A percentile compares a stretch with the other conserved stretches of the same genome.
Conservation (phyloP, 1,140 invertebrate genomes). For the Campodea augens region DNA sequence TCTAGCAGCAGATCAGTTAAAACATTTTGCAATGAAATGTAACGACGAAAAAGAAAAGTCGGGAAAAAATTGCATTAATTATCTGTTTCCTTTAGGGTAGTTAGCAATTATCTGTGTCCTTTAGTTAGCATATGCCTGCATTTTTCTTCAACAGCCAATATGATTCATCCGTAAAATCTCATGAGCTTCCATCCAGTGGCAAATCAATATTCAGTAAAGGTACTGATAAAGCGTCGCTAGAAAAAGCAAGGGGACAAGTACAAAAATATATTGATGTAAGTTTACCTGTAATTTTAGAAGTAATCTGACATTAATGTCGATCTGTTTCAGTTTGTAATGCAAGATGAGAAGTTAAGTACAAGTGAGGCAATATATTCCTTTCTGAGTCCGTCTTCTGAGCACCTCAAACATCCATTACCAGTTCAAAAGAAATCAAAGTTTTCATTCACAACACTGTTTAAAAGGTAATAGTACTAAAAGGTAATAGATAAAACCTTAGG, state of each 20-base stretch:
- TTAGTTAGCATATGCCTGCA: too few species aligned
- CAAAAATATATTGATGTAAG: slow-evolving; percentile 68
- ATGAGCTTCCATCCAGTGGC: slow-evolving; percentile 52
- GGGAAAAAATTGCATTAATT: too few species aligned
- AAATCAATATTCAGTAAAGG: slow-evolving; percentile 57
- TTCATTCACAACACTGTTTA: slow-evolving; percentile 65
- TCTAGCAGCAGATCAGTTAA: too few species aligned
- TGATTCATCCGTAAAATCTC: slow-evolving; percentile 52
- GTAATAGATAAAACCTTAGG: too few species aligned
- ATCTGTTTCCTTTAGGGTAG: too few species aligned
- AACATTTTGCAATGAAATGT: too few species aligned
- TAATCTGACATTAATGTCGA: slow-evolving; percentile 11
- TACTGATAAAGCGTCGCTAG: slow-evolving; percentile 50
- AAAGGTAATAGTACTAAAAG: too few species aligned
- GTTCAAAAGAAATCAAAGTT: slow-evolving; percentile 59
- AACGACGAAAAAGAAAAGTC: too few species aligned
- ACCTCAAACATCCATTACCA: slow-evolving; percentile 52
- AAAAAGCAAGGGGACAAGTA: slow-evolving; percentile 60
- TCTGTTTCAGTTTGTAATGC: slow-evolving; percentile 48
- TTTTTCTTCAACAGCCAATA: too few species aligned
- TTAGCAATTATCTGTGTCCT: too few species aligned
- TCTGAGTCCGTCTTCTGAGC: slow-evolving; percentile 70
- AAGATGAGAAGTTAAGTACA: slow-evolving; percentile 66
- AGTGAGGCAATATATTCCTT: slow-evolving; percentile 76
- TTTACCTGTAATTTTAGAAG: slow-evolving; percentile 9